Conservation (phyloP, 2,888 invertebrate genomes). For the Eilema depressum region DNA sequence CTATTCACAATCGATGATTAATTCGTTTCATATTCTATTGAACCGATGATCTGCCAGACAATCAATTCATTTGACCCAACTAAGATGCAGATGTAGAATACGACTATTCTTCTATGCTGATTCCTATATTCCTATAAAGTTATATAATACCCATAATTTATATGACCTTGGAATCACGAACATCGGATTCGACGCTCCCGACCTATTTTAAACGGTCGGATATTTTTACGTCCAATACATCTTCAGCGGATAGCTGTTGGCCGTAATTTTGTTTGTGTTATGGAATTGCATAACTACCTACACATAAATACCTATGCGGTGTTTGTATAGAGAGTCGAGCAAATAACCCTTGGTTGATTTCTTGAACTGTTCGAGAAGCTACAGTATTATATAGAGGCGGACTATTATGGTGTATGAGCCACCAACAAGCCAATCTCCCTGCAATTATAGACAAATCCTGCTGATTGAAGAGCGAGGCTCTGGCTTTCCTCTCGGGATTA, state of each 20-base stretch:
- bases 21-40: too few species aligned
- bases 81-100: not conserved
- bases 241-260: not conserved
- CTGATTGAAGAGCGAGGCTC: too few species aligned
- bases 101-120: not conserved
- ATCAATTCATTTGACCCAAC: not conserved
- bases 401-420: too few species aligned
- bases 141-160: constrained; percentile 2
- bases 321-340: not conserved
- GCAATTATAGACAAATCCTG: too few species aligned
- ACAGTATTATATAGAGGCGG: too few species aligned
- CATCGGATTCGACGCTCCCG: not conserved
- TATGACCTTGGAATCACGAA: not conserved
- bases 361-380: not conserved
- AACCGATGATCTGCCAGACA: too few species aligned
- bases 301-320: not conserved
- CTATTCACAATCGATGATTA: too few species aligned
- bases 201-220: constrained; percentile 9
- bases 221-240: constrained; percentile 12
- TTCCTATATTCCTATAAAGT: not conserved
- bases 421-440: too few species aligned
- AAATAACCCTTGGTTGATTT: not conserved
- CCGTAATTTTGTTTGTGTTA: constrained; percentile 5
- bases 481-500: too few species aligned
- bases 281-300: constrained; percentile 7